phyloP scores from a whole-genome alignment of 2,113 vertebrate genomes.

The Petrocephalus zakoni region DNA sequence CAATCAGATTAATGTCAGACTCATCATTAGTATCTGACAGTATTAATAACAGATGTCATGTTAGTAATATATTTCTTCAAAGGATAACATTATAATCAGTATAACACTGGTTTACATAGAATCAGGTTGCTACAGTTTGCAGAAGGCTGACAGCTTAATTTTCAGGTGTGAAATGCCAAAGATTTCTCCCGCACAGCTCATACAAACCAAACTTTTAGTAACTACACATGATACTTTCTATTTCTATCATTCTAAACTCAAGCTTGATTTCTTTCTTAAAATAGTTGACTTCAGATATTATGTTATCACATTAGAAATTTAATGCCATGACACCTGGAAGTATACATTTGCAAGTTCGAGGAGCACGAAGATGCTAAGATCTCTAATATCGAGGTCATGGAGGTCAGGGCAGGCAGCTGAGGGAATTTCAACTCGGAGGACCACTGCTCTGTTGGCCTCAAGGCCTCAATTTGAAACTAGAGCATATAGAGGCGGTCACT shows the following conservation, averaged over 20 bases:
- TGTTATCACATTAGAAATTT: neutral
- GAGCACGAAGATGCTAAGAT: neutral
- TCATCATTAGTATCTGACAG: neutral
- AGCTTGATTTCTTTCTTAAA: neutral
- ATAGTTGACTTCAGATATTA: neutral
- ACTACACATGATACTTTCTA: neutral
- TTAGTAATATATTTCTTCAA: neutral
- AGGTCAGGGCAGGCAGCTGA: neutral
- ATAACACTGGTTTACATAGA: neutral
- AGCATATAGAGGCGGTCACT: neutral
- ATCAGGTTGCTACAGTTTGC: neutral
- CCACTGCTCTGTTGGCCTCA: neutral
- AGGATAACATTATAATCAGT: neutral
- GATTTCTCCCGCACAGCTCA: neutral
- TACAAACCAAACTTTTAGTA: neutral
- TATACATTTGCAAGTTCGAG: neutral
- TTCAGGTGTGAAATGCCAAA: neutral
- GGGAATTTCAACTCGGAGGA: neutral
- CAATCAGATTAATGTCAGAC: no score
- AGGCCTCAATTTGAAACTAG: neutral
- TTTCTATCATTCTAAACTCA: neutral
- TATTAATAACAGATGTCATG: neutral
- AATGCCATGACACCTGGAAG: neutral
- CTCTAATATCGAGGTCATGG: neutral
- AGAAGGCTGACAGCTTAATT: neutral